These are phyloP conservation scores for Anas georgica DNA, from an alignment of 2,797 vertebrate species.

Conservation along the genomic window DNA sequence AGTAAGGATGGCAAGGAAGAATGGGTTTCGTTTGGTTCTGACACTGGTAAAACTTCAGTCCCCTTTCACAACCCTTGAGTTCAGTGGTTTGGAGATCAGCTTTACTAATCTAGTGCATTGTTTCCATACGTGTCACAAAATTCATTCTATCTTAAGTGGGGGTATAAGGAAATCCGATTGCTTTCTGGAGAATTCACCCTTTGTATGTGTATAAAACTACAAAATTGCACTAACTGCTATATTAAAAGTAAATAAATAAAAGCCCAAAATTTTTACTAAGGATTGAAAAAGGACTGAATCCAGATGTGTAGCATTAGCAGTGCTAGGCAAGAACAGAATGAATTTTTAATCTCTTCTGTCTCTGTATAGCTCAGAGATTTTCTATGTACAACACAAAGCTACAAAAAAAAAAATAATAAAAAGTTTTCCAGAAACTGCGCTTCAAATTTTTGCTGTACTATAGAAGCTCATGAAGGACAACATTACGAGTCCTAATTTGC, in stretches of 20 bases:
- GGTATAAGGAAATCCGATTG: conserved; percentile 11
- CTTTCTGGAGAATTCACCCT: conserved; percentile 30
- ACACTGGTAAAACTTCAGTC: not conserved
- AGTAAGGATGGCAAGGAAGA: not conserved
- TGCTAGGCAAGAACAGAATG: conserved; percentile 25
- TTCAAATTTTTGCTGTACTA: conserved; percentile 66
- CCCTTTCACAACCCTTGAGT: not conserved
- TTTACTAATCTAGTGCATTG: not conserved
- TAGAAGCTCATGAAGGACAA: conserved; percentile 70
- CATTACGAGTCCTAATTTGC: conserved; percentile 54
- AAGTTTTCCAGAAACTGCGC: conserved; percentile 58
- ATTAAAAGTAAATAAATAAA: not conserved
- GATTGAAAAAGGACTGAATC: conserved; percentile 8
- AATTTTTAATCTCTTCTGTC: conserved; percentile 39
- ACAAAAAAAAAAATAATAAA: not conserved
- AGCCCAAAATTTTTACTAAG: conserved; percentile 44
- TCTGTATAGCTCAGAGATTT: conserved; percentile 44
- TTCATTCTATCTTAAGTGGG: not conserved
- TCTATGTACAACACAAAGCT: conserved; percentile 50
- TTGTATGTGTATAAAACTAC: not conserved
- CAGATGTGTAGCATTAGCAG: conserved; percentile 29
- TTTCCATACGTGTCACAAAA: not conserved
- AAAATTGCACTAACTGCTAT: conserved; percentile 62
- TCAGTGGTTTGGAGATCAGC: not conserved
- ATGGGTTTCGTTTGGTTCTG: conserved; percentile 1